These are phyloP conservation scores for Struthidea cinerea DNA, from an alignment of 2,113 vertebrate species.

Conservation along the genomic window DNA sequence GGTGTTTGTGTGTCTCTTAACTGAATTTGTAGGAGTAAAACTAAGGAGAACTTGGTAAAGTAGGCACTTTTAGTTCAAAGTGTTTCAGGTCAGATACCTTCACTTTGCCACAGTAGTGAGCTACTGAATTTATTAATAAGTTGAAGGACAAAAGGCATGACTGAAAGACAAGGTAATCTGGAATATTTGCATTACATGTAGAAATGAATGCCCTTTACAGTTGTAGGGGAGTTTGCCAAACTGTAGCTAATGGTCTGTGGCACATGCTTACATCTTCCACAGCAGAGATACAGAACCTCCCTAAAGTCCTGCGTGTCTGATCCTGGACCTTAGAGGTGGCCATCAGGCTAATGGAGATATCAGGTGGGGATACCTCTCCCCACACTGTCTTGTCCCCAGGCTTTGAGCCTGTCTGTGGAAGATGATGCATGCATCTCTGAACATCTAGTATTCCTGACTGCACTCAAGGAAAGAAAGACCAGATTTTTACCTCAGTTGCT, in stretches of 20 bases:
- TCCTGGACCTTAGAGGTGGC: neutral
- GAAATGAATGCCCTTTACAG: neutral
- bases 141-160: neutral
- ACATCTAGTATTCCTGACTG: neutral
- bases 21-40: neutral
- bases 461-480: neutral
- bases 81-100: neutral
- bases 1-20: neutral
- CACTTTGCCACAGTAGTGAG: neutral
- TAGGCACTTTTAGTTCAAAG: neutral
- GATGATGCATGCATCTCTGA: neutral
- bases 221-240: neutral
- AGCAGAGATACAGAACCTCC: neutral
- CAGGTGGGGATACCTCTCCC: neutral
- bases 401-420: neutral
- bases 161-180: neutral
- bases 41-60: neutral
- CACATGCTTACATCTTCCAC: neutral
- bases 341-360: neutral
- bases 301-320: neutral
- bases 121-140: neutral
- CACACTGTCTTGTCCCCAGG: neutral
- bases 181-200: neutral
- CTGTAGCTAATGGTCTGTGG: neutral
- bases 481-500: neutral